Evolutionary conservation across 2,888 invertebrate genomes (phyloP), one percentile per base, ranked within the genome.

Genomic region (Pseudococcus jackbeardsleyi): DNA sequence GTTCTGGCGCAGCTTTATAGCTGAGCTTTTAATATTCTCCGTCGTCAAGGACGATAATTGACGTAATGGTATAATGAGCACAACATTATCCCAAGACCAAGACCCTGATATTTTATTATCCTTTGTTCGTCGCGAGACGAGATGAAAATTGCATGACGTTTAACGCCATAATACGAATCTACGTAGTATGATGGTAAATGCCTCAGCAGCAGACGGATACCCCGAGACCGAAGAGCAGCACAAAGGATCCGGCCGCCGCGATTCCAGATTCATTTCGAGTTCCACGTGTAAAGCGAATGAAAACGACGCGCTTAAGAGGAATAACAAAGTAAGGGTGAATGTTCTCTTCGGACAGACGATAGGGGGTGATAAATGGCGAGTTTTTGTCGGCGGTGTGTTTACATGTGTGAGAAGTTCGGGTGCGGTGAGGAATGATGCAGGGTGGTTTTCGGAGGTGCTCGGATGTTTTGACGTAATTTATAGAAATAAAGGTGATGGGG

Each of bases 11-110:
- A 54, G 54, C 54, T 54, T 54, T 54, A 64, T 64, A 15, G 22
- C 22, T 64, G 22, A 64, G 22, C 64, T 64, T 64, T 64, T 64
- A 64, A 64, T 64, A 64, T 64, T 64, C 64, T 19, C 12, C 64
- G 64, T 64, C 22, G 64, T 64, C 64, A 64, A 64, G 64, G 64
- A 64, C 64, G 64, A 64, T 64, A 64, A 64, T 64, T 64, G 64
- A 64, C 64, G 64, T 64, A 64, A 64, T 64, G 64, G 64, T 64
- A 22, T 64, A 64, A 64, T 64, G 22, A 64, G 64, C 64, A 12
- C 64, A 9, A 9, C 15, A 59, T 64, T 22, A 22, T 22, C 64
- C 22, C 64, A 64, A 64, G 64, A 64, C 22, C 64, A 64, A 64
- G 64, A 64, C 22, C 22, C 22, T 12, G 64, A 64, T 64, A 64